These are phyloP conservation scores for Sphenopsis melanotis DNA, from an alignment of 2,797 vertebrate genomes.

Conservation along the genomic window DNA sequence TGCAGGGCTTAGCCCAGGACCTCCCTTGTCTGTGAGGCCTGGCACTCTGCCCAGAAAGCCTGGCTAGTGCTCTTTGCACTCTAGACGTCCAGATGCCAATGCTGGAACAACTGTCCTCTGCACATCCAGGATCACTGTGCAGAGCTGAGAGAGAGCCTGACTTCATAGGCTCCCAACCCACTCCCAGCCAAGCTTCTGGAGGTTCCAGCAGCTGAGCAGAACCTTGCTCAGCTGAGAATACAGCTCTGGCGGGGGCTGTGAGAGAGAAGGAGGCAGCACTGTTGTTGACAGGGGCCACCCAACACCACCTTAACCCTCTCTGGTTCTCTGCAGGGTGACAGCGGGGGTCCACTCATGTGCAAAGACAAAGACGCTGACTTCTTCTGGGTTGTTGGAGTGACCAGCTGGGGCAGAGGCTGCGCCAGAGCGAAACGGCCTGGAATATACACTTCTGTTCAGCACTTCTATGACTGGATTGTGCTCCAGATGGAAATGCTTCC, in stretches of 20 bases:
- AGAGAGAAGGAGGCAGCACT: neutral
- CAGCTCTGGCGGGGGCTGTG: neutral
- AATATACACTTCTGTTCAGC: neutral
- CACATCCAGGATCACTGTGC: neutral
- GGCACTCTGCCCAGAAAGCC: neutral
- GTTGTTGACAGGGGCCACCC: neutral
- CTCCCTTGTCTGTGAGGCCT: neutral
- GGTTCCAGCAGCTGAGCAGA: neutral
- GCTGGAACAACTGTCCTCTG: neutral
- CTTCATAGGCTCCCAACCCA: neutral
- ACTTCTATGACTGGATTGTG: neutral
- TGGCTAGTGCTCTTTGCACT: neutral
- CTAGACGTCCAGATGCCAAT: neutral
- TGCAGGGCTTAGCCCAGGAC: neutral
- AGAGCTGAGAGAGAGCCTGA: neutral
- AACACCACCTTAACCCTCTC: neutral
- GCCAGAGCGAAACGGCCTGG: neutral
- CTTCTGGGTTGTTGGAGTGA: neutral
- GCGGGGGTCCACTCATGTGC: neutral
- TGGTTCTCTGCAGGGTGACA: neutral
- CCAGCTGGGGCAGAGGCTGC: neutral
- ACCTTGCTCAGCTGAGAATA: neutral
- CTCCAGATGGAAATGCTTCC: neutral
- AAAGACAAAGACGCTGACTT: neutral
- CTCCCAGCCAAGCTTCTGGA: neutral